These are phyloP conservation scores for Antheraea mylitta DNA, from an alignment of 1,140 invertebrate genomes.

Conservation along the genomic window DNA sequence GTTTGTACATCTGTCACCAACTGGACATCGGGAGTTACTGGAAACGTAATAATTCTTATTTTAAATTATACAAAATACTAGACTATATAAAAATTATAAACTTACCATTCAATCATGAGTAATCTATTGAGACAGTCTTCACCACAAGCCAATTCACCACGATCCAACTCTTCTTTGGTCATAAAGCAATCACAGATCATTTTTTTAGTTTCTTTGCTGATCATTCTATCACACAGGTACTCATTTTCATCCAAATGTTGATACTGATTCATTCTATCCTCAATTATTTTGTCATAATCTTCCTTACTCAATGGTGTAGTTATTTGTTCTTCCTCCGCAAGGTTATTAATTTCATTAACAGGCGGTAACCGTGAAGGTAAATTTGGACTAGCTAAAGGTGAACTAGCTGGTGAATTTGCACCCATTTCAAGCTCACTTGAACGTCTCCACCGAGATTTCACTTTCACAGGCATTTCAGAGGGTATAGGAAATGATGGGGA, in stretches of 20 bases:
- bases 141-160: constrained; percentile 93
- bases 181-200: constrained; percentile 98
- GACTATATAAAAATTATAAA: constrained; percentile 13
- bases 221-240: constrained; percentile 89
- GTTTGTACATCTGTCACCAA: constrained; percentile 94
- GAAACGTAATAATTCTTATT: constrained; percentile 38
- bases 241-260: constrained; percentile 90
- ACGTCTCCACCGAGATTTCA: constrained; percentile 91
- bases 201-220: constrained; percentile 92
- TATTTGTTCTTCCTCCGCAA: constrained; percentile 39
- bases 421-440: constrained; percentile 91
- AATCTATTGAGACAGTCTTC: constrained; percentile 98
- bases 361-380: constrained; percentile 47
- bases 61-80: background rate
- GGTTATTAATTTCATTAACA: constrained; percentile 45
- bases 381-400: constrained; percentile 63
- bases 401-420: constrained; percentile 65
- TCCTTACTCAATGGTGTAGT: constrained; percentile 56
- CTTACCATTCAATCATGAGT: constrained; percentile 98
- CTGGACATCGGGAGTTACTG: constrained; percentile 93
- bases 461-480: constrained; percentile 87
- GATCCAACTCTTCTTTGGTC: constrained; percentile 91
- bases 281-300: constrained; percentile 80
- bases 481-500: constrained; percentile 69
- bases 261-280: constrained; percentile 88